A percentile compares a stretch with the other conserved stretches of the same genome.
These are phyloP conservation scores for Brachypalpus laphriformis DNA, from an alignment of 2,888 invertebrate genomes.

Conservation along the genomic window DNA sequence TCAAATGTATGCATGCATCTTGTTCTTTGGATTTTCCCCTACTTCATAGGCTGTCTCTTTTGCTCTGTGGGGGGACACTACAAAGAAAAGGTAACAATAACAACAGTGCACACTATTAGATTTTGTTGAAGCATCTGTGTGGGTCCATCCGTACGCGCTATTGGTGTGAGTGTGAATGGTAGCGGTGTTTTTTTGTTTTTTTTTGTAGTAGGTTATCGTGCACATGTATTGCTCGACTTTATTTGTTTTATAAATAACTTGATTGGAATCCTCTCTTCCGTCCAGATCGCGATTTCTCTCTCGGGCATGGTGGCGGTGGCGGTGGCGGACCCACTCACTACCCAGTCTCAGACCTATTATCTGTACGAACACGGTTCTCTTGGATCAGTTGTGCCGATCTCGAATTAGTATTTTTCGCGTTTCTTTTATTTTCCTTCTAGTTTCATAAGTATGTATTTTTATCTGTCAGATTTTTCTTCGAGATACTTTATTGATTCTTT, in stretches of 20 bases:
- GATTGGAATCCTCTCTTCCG: constrained; percentile 69
- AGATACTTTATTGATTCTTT: constrained; percentile 45
- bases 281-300: constrained; percentile 67
- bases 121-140: neutral
- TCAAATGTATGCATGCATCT: constrained; percentile 66
- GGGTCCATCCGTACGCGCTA: neutral
- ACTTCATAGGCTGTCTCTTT: neutral
- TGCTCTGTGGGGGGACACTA: neutral
- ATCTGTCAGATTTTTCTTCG: constrained; percentile 40
- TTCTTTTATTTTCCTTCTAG: constrained; percentile 17
- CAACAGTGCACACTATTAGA: neutral
- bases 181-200: constrained; percentile 2
- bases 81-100: constrained; percentile 11
- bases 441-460: constrained; percentile 9
- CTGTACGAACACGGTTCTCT: constrained; percentile 43
- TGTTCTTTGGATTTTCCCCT: constrained; percentile 41
- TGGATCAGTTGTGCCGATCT: constrained; percentile 61
- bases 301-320: neutral
- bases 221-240: constrained; percentile 65
- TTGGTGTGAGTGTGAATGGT: neutral
- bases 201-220: constrained; percentile 37
- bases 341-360: constrained; percentile 26
- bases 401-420: constrained; percentile 56
- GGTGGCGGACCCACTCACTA: neutral
- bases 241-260: constrained; percentile 74